Evolutionary conservation across 2,888 invertebrate species (phyloP).

Genomic region (Ferrisia virgata): DNA sequence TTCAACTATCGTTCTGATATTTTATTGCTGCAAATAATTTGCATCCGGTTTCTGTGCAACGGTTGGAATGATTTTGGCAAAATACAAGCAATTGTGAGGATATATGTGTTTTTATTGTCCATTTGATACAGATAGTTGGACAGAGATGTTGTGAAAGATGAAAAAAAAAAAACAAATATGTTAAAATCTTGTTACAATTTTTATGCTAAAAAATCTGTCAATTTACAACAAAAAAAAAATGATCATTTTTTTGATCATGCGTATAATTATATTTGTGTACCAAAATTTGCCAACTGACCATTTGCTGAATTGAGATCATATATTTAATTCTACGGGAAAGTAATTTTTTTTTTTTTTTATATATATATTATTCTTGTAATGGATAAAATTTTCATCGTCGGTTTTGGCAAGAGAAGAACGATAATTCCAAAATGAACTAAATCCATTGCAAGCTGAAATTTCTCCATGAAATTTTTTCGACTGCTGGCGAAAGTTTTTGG

Average conservation of each 20-base stretch:
- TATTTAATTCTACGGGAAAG: neutral
- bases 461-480: neutral
- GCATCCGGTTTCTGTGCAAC: slow-evolving; percentile 14
- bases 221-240: too few species aligned
- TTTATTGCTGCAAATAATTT: neutral
- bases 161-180: neutral
- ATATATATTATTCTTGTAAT: too few species aligned
- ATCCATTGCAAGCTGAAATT: neutral
- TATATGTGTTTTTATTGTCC: neutral
- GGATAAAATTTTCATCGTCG: neutral
- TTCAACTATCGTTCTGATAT: neutral
- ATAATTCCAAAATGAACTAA: neutral
- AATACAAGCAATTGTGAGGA: neutral
- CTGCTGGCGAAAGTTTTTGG: neutral
- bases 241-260: neutral
- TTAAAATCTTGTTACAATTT: too few species aligned
- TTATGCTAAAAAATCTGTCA: too few species aligned
- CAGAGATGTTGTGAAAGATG: neutral
- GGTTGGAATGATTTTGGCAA: neutral
- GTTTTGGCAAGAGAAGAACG: neutral
- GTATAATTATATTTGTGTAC: neutral
- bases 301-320: neutral
- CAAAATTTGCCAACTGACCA: neutral
- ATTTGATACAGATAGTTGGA: neutral
- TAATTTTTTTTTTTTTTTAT: neutral